Evolutionary conservation across 2,888 invertebrate species (phyloP).

Genomic region (Athalia cordata): DNA sequence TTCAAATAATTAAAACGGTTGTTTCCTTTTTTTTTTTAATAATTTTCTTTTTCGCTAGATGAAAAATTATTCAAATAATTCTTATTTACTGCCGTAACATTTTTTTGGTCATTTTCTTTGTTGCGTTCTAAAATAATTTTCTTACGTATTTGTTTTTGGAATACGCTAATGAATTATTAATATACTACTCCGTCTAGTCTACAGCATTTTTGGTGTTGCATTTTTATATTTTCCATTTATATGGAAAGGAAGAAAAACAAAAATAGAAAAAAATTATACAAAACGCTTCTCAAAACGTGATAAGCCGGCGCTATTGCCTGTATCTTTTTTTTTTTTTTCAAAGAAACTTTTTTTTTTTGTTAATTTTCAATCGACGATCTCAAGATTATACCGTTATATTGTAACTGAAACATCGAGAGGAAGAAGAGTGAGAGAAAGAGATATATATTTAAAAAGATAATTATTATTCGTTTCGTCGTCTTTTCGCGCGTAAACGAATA

Average conservation of each 20-base stretch:
- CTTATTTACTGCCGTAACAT: too few relatives aligned
- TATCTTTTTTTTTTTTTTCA: too few relatives aligned
- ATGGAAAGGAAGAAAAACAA: conserved; percentile 24
- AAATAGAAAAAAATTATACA: conserved; percentile 41
- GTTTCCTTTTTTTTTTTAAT: background rate
- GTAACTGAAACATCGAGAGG: conserved; percentile 20
- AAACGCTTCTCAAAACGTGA: conserved; percentile 44
- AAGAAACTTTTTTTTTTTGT: too few relatives aligned
- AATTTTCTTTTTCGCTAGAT: background rate
- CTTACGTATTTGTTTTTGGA: too few relatives aligned
- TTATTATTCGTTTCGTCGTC: background rate
- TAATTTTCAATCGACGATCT: conserved; percentile 25
- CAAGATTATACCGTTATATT: conserved; percentile 2
- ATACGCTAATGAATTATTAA: background rate
- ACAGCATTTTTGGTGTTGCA: conserved; percentile 2
- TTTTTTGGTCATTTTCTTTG: too few relatives aligned
- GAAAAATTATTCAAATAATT: background rate
- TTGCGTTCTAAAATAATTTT: too few relatives aligned
- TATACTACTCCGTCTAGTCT: background rate
- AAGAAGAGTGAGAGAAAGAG: background rate
- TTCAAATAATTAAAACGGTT: background rate
- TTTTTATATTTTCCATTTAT: conserved; percentile 1
- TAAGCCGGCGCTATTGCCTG: conserved; percentile 29
- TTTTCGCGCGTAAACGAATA: conserved; percentile 4
- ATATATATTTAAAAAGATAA: background rate